Conservation (phyloP, 2,888 invertebrate genomes). For the Bellardia bayeri region DNA sequence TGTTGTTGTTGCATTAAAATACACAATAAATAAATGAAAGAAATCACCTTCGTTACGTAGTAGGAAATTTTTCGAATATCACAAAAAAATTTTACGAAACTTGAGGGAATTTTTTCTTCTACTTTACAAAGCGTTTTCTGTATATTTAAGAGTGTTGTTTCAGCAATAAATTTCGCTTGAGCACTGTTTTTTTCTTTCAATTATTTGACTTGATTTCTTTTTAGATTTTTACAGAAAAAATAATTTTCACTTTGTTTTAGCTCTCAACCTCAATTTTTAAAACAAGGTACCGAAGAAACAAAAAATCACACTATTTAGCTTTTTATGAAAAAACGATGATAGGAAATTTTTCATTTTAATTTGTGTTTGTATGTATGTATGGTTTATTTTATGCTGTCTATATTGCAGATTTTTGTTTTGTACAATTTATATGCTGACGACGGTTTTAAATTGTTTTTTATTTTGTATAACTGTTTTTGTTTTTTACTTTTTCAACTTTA, state of each 20-base stretch:
- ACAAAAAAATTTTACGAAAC: slow-evolving; percentile 73
- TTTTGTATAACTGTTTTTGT: slow-evolving; percentile 21
- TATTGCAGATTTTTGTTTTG: slow-evolving; percentile 62
- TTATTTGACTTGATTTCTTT: slow-evolving; percentile 70
- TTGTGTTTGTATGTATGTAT: slow-evolving; percentile 7
- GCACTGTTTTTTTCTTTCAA: slow-evolving; percentile 25
- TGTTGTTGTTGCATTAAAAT: slow-evolving; percentile 68
- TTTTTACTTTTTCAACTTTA: slow-evolving; percentile 8
- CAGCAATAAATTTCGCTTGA: slow-evolving; percentile 50
- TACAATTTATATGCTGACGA: slow-evolving; percentile 60
- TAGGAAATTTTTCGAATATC: slow-evolving; percentile 76
- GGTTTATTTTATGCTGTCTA: slow-evolving; percentile 64
- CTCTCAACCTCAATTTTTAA: slow-evolving; percentile 54
- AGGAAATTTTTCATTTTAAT: slow-evolving; percentile 49
- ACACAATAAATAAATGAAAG: slow-evolving; percentile 66
- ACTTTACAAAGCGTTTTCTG: slow-evolving; percentile 64
- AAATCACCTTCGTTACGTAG: slow-evolving; percentile 75
- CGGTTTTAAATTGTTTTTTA: slow-evolving; percentile 33
- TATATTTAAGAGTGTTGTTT: slow-evolving; percentile 59
- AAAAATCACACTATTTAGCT: slow-evolving; percentile 79
- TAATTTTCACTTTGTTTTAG: slow-evolving; percentile 77
- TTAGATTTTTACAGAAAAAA: slow-evolving; percentile 76
- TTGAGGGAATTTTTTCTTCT: slow-evolving; percentile 72
- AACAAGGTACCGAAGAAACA: slow-evolving; percentile 76
- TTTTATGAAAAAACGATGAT: slow-evolving; percentile 69